Evolutionary conservation across 2,797 vertebrate genomes (phyloP).

Genomic region (Poecilia gillii): DNA sequence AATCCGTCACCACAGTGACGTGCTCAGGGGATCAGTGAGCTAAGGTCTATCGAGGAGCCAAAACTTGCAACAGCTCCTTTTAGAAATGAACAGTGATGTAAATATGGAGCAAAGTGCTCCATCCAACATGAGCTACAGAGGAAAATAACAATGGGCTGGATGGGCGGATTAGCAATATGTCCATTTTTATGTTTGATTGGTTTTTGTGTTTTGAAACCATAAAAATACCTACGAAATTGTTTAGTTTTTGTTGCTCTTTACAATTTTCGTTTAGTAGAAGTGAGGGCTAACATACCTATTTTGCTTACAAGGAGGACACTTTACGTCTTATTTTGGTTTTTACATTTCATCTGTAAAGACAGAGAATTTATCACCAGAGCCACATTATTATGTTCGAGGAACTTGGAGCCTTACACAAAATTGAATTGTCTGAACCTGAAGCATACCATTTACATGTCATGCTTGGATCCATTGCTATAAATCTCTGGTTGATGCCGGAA

Average conservation of each 20-base stretch:
- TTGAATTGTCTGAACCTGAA: conserved; percentile 5
- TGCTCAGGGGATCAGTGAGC: conserved; percentile 68
- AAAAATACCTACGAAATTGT: background rate
- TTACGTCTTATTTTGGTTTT: background rate
- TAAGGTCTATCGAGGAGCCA: conserved; percentile 60
- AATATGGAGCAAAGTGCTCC: conserved; percentile 51
- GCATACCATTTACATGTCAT: conserved; percentile 34
- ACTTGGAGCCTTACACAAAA: background rate
- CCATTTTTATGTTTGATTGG: conserved; percentile 2
- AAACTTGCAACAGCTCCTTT: conserved; percentile 63
- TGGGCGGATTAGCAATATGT: conserved; percentile 25
- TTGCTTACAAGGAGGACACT: background rate
- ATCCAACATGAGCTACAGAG: conserved; percentile 14
- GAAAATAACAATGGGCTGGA: conserved; percentile 41
- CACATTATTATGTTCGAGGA: background rate
- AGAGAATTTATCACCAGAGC: background rate
- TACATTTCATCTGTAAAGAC: background rate
- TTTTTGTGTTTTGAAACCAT: too few relatives aligned
- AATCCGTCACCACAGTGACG: conserved; percentile 69
- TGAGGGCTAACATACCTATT: background rate
- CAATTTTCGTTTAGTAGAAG: background rate
- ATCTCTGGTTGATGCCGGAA: conserved; percentile 30
- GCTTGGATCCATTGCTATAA: conserved; percentile 49
- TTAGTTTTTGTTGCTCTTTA: background rate
- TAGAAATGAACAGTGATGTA: conserved; percentile 67